Evolutionary conservation across 2,797 vertebrate species (phyloP), one percentile per base, ranked within the genome.

Genomic region (Manis crassicaudata): DNA sequence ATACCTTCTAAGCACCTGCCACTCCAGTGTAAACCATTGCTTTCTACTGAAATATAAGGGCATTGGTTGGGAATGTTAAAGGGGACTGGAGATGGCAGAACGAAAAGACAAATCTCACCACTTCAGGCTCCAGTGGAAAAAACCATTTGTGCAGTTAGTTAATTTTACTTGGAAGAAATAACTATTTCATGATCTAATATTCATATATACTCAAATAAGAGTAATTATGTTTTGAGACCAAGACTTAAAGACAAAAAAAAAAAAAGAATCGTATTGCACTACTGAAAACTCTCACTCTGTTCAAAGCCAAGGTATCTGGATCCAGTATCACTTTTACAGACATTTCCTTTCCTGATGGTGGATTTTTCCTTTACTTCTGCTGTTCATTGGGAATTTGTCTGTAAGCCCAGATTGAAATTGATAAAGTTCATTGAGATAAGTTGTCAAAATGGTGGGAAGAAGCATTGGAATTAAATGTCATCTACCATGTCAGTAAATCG

Each of bases 331-430:
- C 77, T 72, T 91, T 79, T 65, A 87, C 12, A 79, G 76, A 90
- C 58, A 60, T 83, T 88, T 90, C 32, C 27, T 88, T 83, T 88
- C 79, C 43, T 35, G 81, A 12, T 76, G 62, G 62, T 88, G 25
- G 50, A 73, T 73, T 95, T 94, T 90, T 75, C 40, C 63, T 92
- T 92, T 82, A 25, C 37, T 88, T 95, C 21, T 92, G 43, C 10
- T 75, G 90, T 88, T 96, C 67, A 80, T 62, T 88, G 67, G 46
- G 29, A 79, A 94, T 83, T 89, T 96, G 56, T 50, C 88, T 90
- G 25, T 60, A 63, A 87, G 17, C 83, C 32, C 43, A 80, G 58
- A 83, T 29, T 23, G 37, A 79, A 94, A 87, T 50, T 54, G 81
- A 79, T 56, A 56, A 87, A 60, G 29, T 65, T 89, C 68, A 90